phyloP scores from a whole-genome alignment of 1,140 invertebrate genomes.

The Hyles euphorbiae region DNA sequence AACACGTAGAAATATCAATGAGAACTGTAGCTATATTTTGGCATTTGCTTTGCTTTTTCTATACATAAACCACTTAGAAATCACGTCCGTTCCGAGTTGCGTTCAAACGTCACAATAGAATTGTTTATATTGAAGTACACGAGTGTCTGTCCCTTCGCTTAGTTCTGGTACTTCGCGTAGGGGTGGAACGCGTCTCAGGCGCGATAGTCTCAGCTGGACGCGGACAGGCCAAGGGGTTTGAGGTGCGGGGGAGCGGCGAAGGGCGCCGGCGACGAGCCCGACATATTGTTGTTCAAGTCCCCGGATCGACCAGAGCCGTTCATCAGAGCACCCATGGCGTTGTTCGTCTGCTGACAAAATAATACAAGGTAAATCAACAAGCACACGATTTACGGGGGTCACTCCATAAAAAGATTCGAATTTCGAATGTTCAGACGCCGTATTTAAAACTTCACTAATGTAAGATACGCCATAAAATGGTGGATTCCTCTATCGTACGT shows the following conservation, averaged over 20 bases:
- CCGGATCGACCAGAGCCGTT: slow-evolving; percentile 68
- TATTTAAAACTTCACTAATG: no score
- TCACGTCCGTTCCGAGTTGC: slow-evolving; percentile 9
- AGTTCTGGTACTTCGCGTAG: slow-evolving; percentile 60
- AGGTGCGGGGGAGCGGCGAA: slow-evolving; percentile 63
- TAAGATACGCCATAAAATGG: no score
- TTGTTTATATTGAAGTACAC: slow-evolving; percentile 15
- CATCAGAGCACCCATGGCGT: slow-evolving; percentile 64
- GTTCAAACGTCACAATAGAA: slow-evolving; percentile 7
- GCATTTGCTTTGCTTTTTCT: slow-evolving; percentile 46
- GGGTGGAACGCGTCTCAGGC: slow-evolving; percentile 57
- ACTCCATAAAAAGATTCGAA: no score
- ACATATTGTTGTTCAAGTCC: slow-evolving; percentile 75
- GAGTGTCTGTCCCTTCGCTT: slow-evolving; percentile 20
- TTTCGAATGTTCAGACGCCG: no score
- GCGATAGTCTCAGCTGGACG: slow-evolving; percentile 74
- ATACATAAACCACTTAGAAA: slow-evolving; percentile 15
- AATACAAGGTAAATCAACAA: background rate
- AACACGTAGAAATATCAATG: slow-evolving; percentile 14
- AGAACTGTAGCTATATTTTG: slow-evolving; percentile 44
- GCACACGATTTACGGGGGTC: no score
- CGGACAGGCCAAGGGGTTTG: slow-evolving; percentile 68
- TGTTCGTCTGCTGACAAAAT: slow-evolving; percentile 49
- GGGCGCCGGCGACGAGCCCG: slow-evolving; percentile 59
- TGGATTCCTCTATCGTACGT: no score